Percentiles rank a stretch among this genome's conserved stretches.
phyloP scores from a whole-genome alignment of 2,113 vertebrate genomes.

The Calidris pygmaea region DNA sequence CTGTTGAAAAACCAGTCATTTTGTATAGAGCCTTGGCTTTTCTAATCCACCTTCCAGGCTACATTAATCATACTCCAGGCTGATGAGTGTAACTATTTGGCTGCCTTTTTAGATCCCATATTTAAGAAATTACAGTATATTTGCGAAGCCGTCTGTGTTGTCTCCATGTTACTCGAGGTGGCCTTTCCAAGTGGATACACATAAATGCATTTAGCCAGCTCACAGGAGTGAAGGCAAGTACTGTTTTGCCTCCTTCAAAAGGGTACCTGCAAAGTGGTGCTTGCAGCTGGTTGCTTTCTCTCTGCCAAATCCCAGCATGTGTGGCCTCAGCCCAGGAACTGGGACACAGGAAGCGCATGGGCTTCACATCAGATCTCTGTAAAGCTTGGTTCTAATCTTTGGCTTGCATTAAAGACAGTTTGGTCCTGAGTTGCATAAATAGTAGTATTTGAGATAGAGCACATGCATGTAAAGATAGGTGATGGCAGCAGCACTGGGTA shows the following conservation, averaged over 20 bases:
- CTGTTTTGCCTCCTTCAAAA: neutral
- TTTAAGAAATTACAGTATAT: neutral
- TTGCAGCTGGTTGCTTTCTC: neutral
- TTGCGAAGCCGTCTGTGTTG: fast-evolving
- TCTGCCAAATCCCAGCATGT: neutral
- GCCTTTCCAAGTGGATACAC: neutral
- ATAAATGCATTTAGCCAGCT: neutral
- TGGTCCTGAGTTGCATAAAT: neutral
- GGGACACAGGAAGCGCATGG: too few species aligned
- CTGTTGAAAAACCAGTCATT: neutral
- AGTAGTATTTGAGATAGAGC: neutral
- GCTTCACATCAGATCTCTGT: neutral
- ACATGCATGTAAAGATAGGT: neutral
- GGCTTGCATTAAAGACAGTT: neutral
- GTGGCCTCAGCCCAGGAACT: neutral
- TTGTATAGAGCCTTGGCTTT: neutral
- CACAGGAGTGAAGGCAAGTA: neutral
- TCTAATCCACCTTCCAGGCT: neutral
- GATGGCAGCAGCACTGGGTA: neutral
- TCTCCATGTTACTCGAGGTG: neutral
- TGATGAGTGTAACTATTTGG: neutral
- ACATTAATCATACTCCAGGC: neutral
- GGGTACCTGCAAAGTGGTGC: too few species aligned
- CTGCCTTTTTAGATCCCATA: neutral
- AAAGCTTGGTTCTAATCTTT: neutral